Base-by-base conservation (phyloP, 2,797 vertebrate genomes). In the Falco rusticolus region DNA sequence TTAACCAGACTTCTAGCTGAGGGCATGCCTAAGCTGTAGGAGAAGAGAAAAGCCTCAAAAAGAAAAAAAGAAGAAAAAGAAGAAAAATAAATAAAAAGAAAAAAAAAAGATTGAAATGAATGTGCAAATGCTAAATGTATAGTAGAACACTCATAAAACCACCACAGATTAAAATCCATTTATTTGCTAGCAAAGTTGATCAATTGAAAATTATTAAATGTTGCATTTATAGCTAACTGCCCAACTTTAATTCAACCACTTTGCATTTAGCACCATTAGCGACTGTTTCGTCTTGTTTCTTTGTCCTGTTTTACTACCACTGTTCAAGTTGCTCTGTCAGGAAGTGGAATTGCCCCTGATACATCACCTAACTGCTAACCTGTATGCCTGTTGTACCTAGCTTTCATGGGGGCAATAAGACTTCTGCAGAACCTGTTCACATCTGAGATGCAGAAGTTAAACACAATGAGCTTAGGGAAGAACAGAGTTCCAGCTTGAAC, bases 361-460 rank as follows among this genome's bases (percentile, higher is more conserved):
- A 47, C 3, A 1, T 54, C 24, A n/a, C 31, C 57, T 31, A 34
- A 31, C 31, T 92, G 78, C 53, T 77, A 87, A 70, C 13, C 24
- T 16, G 11, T 20, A 11, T 26, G 51, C 6, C 43, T 70, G 10
- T 41, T 31, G 28, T 37, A 16, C 25, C 66, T 56, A 72, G 54
- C 34, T 81, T 64, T 74, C 54, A 50, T 5, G 82, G 47, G 26
- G 24, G 29, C 70, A 79, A 12, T 17, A 41, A 79, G 50, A 37
- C 57, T 80, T 81, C 54, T 54, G 45, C 33, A 57, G 71, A 82
- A 80, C 34, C 81, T 74, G 48, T 34, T 93, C 57, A 43, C 31
- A 41, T 94, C 57, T 90, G 68, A 92, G 33, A 20, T 70, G 56
- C 77, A 93, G 75, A 87, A 93, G 34, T 95, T 74, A 60, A 74